Evolutionary conservation across 2,113 vertebrate species (phyloP).

Genomic region (Ursus arctos): DNA sequence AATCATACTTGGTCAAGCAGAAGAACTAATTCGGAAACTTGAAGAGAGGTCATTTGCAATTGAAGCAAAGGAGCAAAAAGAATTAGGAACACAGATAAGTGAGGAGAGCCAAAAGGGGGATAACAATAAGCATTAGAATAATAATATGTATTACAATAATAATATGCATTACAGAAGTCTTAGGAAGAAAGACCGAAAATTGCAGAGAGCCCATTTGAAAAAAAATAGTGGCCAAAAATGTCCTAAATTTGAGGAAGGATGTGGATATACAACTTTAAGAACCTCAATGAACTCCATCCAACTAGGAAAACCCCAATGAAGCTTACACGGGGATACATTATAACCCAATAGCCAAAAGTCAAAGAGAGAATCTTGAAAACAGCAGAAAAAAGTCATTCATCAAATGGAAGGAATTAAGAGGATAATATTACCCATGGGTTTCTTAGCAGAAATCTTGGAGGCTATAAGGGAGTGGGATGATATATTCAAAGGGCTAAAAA

Average conservation of each 20-base stretch:
- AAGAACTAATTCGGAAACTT: neutral
- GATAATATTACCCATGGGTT: neutral
- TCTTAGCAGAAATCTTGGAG: neutral
- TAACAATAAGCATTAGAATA: neutral
- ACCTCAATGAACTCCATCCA: neutral
- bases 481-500: neutral
- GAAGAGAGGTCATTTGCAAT: neutral
- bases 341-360: neutral
- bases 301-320: neutral
- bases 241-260: neutral
- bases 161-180: neutral
- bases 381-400: neutral
- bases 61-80: neutral
- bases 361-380: neutral
- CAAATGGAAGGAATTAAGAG: neutral
- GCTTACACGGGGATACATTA: neutral
- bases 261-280: neutral
- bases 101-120: neutral
- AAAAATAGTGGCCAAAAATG: neutral
- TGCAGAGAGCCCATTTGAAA: neutral
- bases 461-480: neutral
- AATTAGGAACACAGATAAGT: neutral
- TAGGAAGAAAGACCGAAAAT: neutral
- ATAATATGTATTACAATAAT: neutral
- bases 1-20: neutral